Evolutionary conservation across 2,888 invertebrate species (phyloP).

Genomic region (Operophtera brumata): DNA sequence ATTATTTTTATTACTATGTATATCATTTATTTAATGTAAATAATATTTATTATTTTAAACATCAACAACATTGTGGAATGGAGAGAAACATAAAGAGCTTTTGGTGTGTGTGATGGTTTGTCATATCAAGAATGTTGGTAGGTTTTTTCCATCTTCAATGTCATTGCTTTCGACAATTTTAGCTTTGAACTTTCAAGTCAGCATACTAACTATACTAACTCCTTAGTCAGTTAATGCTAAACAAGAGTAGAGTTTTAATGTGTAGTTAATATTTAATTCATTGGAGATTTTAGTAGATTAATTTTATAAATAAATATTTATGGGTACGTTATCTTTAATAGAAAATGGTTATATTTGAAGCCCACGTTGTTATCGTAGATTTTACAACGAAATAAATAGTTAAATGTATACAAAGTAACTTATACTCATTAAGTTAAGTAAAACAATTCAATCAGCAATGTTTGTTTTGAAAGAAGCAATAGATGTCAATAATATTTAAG

Average conservation of each 20-base stretch:
- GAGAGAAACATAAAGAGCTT: constrained; percentile 24
- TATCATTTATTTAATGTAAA: too few species aligned
- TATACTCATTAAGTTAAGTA: constrained; percentile 40
- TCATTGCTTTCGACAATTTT: constrained; percentile 42
- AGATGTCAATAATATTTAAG: constrained; percentile 29
- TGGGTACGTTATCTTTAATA: constrained; percentile 37
- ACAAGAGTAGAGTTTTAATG: constrained; percentile 50
- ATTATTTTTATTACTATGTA: too few species aligned
- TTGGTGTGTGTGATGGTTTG: constrained; percentile 47
- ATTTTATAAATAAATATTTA: constrained; percentile 36
- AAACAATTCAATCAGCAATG: constrained; percentile 31
- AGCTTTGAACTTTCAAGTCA: constrained; percentile 15
- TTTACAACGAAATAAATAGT: constrained; percentile 73
- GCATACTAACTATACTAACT: constrained; percentile 41
- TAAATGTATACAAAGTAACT: constrained; percentile 56
- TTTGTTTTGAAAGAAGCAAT: constrained; percentile 41
- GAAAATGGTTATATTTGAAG: constrained; percentile 39
- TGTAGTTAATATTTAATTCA: constrained; percentile 48
- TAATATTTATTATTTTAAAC: too few species aligned
- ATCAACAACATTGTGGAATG: constrained; percentile 10
- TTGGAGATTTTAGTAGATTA: constrained; percentile 37
- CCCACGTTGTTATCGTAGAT: constrained; percentile 69
- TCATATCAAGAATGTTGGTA: constrained; percentile 54
- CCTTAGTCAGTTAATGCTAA: constrained; percentile 46
- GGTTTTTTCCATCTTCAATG: constrained; percentile 40